phyloP scores from a whole-genome alignment of 2,113 vertebrate genomes.

The Lagopus leucura region DNA sequence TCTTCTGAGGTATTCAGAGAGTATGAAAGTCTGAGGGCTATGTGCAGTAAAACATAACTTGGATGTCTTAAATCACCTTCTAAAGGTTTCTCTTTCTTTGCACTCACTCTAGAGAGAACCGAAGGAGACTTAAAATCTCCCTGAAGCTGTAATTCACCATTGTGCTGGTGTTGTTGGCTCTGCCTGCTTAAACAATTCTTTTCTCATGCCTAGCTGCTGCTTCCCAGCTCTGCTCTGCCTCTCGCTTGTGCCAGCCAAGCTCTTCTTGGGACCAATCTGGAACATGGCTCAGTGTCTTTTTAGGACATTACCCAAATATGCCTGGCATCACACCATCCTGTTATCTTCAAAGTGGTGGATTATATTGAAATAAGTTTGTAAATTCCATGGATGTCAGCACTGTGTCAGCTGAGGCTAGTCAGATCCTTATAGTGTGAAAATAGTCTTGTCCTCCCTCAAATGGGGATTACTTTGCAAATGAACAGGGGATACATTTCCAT shows the following conservation, averaged over 20 bases:
- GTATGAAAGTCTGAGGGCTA: background rate
- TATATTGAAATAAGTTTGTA: background rate
- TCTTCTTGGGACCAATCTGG: background rate
- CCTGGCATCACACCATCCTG: fast-evolving
- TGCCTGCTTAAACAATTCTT: background rate
- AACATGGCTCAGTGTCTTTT: background rate
- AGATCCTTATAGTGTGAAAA: background rate
- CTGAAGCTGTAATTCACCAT: fast-evolving
- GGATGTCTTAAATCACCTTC: background rate
- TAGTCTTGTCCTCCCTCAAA: background rate
- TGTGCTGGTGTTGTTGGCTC: background rate
- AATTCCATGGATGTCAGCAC: background rate
- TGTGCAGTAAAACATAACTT: background rate
- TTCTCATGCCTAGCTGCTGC: background rate
- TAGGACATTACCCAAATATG: background rate
- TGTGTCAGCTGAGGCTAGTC: background rate
- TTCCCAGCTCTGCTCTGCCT: background rate
- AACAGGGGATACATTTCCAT: background rate
- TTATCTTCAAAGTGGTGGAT: background rate
- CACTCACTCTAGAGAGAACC: background rate
- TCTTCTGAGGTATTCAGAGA: background rate
- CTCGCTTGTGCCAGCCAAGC: background rate
- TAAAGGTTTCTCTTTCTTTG: background rate
- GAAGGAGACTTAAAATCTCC: background rate
- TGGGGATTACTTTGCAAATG: background rate